Conservation (phyloP, 2,888 invertebrate genomes). For the Watsonalla cultraria region DNA sequence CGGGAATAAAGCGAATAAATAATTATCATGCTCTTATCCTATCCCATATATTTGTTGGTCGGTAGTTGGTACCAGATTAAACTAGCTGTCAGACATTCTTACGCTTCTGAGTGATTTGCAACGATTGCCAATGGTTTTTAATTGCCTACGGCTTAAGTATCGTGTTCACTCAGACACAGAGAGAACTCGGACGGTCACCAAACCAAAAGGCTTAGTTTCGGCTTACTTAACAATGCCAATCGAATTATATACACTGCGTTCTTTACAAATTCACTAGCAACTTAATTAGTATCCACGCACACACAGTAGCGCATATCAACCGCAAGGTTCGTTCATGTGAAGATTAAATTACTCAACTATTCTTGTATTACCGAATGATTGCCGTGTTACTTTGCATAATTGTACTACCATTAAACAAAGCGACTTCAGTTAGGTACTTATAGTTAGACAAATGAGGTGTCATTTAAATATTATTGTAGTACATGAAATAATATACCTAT, state of each 20-base stretch:
- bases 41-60: too few species aligned
- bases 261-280: not conserved
- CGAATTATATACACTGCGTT: not conserved
- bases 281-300: not conserved
- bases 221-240: too few species aligned
- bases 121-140: too few species aligned
- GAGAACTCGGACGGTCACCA: too few species aligned
- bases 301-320: conserved; percentile 42
- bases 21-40: too few species aligned
- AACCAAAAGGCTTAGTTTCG: too few species aligned
- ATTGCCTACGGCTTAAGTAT: too few species aligned
- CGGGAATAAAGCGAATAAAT: too few species aligned
- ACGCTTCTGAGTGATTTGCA: too few species aligned
- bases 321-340: conserved; percentile 43
- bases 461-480: not conserved
- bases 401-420: conserved; percentile 17
- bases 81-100: too few species aligned
- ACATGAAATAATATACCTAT: not conserved
- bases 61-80: too few species aligned
- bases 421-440: conserved; percentile 1
- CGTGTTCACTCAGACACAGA: too few species aligned
- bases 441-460: not conserved
- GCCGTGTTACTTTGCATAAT: conserved; percentile 17
- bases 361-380: conserved; percentile 35
- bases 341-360: conserved; percentile 44